Evolutionary conservation across 1,140 invertebrate species (phyloP), one percentile per base, ranked within the genome.

Genomic region (Pseudomyrmex cubaensis): DNA sequence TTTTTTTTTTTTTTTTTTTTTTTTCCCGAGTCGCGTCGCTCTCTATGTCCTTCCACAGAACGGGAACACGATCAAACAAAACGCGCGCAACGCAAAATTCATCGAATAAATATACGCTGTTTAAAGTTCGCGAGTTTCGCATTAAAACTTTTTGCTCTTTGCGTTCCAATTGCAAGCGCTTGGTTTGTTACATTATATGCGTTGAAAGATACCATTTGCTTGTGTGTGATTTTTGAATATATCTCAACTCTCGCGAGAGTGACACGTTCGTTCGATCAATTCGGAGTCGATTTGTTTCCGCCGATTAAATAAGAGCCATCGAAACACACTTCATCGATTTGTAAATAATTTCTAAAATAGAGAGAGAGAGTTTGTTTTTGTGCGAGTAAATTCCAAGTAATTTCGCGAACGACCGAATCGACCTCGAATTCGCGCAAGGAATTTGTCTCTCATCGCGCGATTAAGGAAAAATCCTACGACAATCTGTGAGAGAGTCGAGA

Each of bases 21-120:
- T 35, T 82, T 82, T 54, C 75, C 54, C 50, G 22, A 75, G 20
- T 46, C 22, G n/a, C 76, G 12, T 76, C 20, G 64, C 64, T 35
- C 57, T 78, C 57, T 78, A 2, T 78, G 63, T 69, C 50, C 63
- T 56, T 78, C 17, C 75, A 69, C 75, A 35, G 62, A 67, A 44
- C 8, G 44, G 63, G 35, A 69, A 52, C 10, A 64, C 35, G 48
- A 57, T 35, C 8, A 62, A 62, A 82, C 22, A 46, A 62, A 22
- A 35, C n/a, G 15, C 7, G 64, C 17, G 17, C 2, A 17, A 35
- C 35, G 35, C 35, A 2, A 54, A 8, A 67, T 46, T 78, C 20
- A 44, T 17, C 25, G 17, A 15, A 35, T 35, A 35, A 35, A 35
- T 35, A 57, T 48, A 25, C 15, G 44, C 64, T 22, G 20, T 35